A percentile compares a stretch with the other conserved stretches of the same genome.
Conservation (phyloP, 2,888 invertebrate species). For the Tinea pellionella region DNA sequence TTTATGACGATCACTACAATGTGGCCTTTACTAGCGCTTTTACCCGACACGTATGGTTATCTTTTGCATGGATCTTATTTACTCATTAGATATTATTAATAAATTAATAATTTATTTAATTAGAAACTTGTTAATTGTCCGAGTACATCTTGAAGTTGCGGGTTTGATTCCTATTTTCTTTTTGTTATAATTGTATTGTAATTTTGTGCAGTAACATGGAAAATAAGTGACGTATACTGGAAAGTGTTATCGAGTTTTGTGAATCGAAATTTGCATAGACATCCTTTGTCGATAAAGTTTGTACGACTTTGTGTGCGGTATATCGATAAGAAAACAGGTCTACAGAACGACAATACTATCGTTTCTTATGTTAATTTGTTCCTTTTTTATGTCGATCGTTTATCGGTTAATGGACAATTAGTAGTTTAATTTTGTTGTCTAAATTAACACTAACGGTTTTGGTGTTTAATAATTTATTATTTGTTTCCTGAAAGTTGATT, state of each 20-base stretch:
- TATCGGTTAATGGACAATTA: neutral
- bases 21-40: slow-evolving; percentile 24
- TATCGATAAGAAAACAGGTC: slow-evolving; percentile 2
- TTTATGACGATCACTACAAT: slow-evolving; percentile 42
- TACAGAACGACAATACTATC: neutral
- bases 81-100: too few relatives aligned
- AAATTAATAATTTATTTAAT: too few relatives aligned
- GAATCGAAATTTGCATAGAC: slow-evolving; percentile 47
- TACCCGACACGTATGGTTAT: neutral
- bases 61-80: too few relatives aligned
- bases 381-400: neutral
- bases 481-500: too few relatives aligned
- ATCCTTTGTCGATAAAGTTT: slow-evolving; percentile 43
- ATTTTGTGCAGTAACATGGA: too few relatives aligned
- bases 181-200: too few relatives aligned
- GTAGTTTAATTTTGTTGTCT: too few relatives aligned
- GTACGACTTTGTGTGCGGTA: neutral
- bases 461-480: too few relatives aligned
- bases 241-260: slow-evolving; percentile 34
- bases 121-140: too few relatives aligned
- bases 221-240: neutral
- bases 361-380: neutral
- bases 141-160: too few relatives aligned
- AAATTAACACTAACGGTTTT: too few relatives aligned
- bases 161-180: too few relatives aligned